phyloP scores from a whole-genome alignment of 2,888 invertebrate genomes.

The Himalopsyche japonica region DNA sequence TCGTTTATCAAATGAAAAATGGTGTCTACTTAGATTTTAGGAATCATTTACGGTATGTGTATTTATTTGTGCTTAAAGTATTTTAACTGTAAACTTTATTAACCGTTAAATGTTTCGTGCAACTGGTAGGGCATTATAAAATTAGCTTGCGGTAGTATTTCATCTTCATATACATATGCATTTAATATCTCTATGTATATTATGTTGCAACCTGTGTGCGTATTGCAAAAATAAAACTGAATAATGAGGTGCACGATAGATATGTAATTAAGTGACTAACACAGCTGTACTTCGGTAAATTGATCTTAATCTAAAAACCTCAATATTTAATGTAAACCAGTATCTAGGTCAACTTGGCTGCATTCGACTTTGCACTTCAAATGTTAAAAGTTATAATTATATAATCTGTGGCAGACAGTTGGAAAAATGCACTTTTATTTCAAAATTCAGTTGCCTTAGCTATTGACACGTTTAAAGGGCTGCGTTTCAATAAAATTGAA shows the following conservation, averaged over 20 bases:
- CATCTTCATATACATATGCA: not conserved
- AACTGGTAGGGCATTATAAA: not conserved
- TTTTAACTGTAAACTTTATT: too few relatives aligned
- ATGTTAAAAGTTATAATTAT: not conserved
- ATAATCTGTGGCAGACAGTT: not conserved
- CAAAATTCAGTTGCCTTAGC: too few relatives aligned
- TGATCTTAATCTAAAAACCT: constrained; percentile 24
- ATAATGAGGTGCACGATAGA: not conserved
- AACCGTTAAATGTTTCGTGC: not conserved
- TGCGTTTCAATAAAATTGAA: too few relatives aligned
- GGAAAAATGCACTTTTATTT: not conserved
- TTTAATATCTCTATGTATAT: not conserved
- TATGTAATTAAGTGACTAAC: not conserved
- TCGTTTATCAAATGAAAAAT: too few relatives aligned
- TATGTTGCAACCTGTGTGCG: not conserved
- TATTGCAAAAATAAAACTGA: not conserved
- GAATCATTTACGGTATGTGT: too few relatives aligned
- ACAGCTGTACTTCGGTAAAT: not conserved
- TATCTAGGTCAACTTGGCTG: constrained; percentile 33
- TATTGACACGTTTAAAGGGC: too few relatives aligned
- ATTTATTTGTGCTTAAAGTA: too few relatives aligned
- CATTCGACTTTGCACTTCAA: not conserved
- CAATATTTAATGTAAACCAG: constrained; percentile 40
- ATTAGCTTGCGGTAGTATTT: not conserved
- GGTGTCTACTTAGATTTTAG: too few relatives aligned